Conservation (phyloP, 2,888 invertebrate species). For the Lepas anatifera region DNA sequence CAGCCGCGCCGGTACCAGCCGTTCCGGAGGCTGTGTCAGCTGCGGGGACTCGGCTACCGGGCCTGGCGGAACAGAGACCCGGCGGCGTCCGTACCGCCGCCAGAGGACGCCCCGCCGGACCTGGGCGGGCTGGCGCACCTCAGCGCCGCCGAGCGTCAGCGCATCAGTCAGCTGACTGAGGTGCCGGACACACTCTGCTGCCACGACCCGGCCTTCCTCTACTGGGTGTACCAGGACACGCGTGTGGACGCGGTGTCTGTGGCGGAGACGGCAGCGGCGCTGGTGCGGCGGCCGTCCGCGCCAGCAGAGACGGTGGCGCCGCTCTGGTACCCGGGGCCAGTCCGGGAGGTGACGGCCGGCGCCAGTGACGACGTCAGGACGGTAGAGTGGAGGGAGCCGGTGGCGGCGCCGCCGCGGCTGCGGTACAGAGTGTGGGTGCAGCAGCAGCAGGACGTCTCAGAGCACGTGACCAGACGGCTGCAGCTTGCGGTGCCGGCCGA, state of each 20-base stretch:
- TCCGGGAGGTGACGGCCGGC: background rate
- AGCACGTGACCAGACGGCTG: background rate
- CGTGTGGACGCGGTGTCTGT: constrained; percentile 29
- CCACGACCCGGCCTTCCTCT: constrained; percentile 38
- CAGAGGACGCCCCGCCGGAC: constrained; percentile 30
- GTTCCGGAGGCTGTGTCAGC: constrained; percentile 33
- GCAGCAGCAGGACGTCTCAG: background rate
- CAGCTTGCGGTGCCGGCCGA: background rate
- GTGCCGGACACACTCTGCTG: constrained; percentile 39
- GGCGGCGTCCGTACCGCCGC: constrained; percentile 31
- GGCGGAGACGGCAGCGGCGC: background rate
- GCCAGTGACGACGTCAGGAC: background rate
- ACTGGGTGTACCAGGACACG: constrained; percentile 41
- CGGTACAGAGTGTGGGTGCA: background rate
- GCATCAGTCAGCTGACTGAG: constrained; percentile 29
- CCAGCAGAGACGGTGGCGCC: background rate
- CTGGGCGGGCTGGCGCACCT: constrained; percentile 37
- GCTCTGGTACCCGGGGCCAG: background rate
- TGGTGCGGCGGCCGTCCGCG: background rate
- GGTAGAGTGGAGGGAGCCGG: background rate
- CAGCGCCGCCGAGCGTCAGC: constrained; percentile 28
- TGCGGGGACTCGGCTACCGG: constrained; percentile 33
- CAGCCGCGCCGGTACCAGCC: constrained; percentile 37
- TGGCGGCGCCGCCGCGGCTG: background rate
- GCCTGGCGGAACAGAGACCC: constrained; percentile 35